These are phyloP conservation scores for Drosophila bocqueti DNA, from an alignment of 1,140 invertebrate species.

Conservation along the genomic window DNA sequence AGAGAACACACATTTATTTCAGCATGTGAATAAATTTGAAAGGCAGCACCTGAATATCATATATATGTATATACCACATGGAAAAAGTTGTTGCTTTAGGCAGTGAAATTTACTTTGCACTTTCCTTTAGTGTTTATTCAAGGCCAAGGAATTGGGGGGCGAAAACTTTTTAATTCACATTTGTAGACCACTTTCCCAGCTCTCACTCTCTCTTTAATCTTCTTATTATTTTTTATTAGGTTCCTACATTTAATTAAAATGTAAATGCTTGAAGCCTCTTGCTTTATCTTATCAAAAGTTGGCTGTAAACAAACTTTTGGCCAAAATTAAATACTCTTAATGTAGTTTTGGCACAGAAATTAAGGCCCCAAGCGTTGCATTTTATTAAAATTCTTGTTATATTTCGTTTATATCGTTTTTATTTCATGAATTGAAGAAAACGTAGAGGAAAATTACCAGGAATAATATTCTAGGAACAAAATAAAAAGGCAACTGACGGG, in stretches of 20 bases:
- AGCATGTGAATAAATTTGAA: constrained; percentile 38
- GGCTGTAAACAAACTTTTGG: constrained; percentile 7
- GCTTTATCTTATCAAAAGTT: constrained; percentile 2
- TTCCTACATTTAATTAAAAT: constrained; percentile 22
- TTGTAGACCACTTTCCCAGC: neutral
- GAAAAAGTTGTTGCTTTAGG: neutral
- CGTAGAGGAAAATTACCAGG: neutral
- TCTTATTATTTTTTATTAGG: constrained; percentile 21
- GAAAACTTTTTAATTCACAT: constrained; percentile 19
- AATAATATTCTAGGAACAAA: neutral
- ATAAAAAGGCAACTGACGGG: neutral
- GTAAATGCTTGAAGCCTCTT: neutral
- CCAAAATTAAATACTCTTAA: neutral
- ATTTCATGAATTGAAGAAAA: neutral
- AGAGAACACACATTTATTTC: constrained; percentile 31
- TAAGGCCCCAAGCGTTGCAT: neutral
- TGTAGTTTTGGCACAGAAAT: neutral
- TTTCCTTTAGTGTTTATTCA: constrained; percentile 16
- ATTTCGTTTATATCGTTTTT: neutral
- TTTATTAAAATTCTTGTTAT: neutral
- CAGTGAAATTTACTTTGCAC: constrained; percentile 11
- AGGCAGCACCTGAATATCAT: constrained; percentile 8
- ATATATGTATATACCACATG: neutral
- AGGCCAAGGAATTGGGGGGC: constrained; percentile 2
- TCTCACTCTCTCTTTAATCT: constrained; percentile 1